Percentiles rank a stretch among this genome's conserved stretches.
Conservation (phyloP, 2,888 invertebrate species). For the Diachrysia chrysitis region DNA sequence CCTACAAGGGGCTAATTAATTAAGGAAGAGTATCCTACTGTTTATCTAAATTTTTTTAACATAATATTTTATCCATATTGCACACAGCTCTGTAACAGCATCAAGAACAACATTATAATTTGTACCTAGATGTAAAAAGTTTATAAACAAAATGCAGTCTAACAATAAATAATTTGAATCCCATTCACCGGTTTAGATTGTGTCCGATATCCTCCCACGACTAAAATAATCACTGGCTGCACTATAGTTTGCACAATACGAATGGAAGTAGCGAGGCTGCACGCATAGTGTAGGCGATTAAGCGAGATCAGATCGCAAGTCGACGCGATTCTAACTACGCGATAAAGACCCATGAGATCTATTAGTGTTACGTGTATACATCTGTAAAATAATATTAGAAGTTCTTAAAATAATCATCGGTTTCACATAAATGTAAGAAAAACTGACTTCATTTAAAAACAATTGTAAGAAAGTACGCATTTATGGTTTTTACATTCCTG, state of each 20-base stretch:
- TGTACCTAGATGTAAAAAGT: background rate
- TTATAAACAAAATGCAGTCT: background rate
- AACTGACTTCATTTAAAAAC: too few species aligned
- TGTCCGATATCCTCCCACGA: background rate
- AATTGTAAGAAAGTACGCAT: too few species aligned
- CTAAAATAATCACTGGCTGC: constrained; percentile 1
- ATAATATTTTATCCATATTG: too few species aligned
- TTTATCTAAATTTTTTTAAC: too few species aligned
- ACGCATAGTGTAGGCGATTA: constrained; percentile 3
- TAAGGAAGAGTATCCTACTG: too few species aligned
- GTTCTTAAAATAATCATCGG: too few species aligned
- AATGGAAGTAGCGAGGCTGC: background rate
- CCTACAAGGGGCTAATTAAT: too few species aligned
- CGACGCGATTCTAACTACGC: background rate
- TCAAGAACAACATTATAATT: too few species aligned
- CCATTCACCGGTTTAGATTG: constrained; percentile 7
- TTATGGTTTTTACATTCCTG: too few species aligned
- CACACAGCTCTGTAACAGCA: too few species aligned
- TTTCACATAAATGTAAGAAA: too few species aligned
- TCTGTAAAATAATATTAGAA: too few species aligned
- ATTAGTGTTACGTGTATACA: background rate
- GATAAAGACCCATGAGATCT: background rate
- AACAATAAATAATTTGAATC: constrained; percentile 9
- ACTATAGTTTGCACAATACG: constrained; percentile 3
- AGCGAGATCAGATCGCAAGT: background rate